A percentile compares a stretch with the other conserved stretches of the same genome.
phyloP scores from a whole-genome alignment of 2,888 invertebrate species.

The Strigamia transsilvanica region DNA sequence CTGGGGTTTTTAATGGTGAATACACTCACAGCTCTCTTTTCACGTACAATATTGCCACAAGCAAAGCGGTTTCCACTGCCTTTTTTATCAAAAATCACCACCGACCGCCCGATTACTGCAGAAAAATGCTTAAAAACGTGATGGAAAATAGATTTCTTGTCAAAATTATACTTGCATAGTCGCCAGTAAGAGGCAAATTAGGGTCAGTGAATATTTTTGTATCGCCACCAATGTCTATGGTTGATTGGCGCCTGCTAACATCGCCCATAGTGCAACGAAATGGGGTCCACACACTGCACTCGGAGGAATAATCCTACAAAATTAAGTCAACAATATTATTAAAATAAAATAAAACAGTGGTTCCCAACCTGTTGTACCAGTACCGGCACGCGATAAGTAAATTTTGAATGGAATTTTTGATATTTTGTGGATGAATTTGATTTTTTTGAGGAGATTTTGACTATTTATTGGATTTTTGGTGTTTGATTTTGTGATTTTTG shows the following conservation, averaged over 20 bases:
- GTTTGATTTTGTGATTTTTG: no score
- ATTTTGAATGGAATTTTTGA: no score
- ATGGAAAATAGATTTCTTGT: background rate
- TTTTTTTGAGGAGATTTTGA: no score
- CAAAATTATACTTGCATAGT: slow-evolving; percentile 63
- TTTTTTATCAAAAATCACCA: slow-evolving; percentile 83
- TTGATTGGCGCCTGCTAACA: slow-evolving; percentile 82
- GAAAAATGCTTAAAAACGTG: background rate
- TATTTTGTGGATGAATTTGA: no score
- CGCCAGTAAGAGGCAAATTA: slow-evolving; percentile 77
- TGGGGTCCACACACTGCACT: slow-evolving; percentile 88
- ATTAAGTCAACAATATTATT: no score
- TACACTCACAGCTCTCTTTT: slow-evolving; percentile 88
- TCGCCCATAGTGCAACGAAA: slow-evolving; percentile 91
- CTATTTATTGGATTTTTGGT: no score
- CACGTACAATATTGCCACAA: slow-evolving; percentile 90
- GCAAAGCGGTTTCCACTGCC: slow-evolving; percentile 75
- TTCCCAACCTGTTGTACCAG: no score
- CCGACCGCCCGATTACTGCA: slow-evolving; percentile 75
- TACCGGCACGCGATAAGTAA: no score
- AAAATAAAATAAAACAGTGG: no score
- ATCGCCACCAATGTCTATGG: slow-evolving; percentile 80
- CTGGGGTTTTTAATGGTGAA: slow-evolving; percentile 87
- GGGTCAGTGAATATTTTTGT: slow-evolving; percentile 82
- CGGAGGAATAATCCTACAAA: slow-evolving; percentile 78